Conservation (phyloP, 1,140 invertebrate genomes). For the Trigoniulus corallinus region DNA sequence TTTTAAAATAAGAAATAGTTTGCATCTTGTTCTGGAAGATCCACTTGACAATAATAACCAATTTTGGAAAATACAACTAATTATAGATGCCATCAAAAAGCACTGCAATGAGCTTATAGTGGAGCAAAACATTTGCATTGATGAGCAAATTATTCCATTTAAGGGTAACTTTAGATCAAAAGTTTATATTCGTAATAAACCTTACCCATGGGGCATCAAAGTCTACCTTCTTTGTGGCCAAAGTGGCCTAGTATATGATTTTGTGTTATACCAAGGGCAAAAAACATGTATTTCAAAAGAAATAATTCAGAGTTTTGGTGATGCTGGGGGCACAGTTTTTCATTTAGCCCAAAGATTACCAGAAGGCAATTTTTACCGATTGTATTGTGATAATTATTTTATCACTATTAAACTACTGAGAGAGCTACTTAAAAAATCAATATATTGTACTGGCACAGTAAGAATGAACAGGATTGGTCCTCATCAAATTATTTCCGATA, state of each 20-base stretch:
- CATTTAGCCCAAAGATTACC: neutral
- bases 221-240: constrained; percentile 10
- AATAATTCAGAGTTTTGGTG: constrained; percentile 9
- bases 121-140: neutral
- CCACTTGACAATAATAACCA: constrained; percentile 1
- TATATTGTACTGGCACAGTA: constrained; percentile 10
- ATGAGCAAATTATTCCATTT: constrained; percentile 29
- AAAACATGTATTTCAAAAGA: constrained; percentile 8
- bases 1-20: neutral
- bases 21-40: neutral
- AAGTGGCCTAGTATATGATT: neutral
- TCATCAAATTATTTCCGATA: constrained; percentile 10
- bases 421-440: constrained; percentile 3
- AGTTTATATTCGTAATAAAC: constrained; percentile 15
- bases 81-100: neutral
- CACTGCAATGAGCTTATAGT: neutral
- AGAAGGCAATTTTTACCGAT: neutral
- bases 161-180: constrained; percentile 25
- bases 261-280: constrained; percentile 15
- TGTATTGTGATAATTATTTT: constrained; percentile 16
- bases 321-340: neutral
- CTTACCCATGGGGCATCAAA: constrained; percentile 16
- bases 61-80: neutral
- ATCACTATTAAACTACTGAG: constrained; percentile 5
- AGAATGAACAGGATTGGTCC: constrained; percentile 7